Evolutionary conservation across 2,797 vertebrate species (phyloP).

Genomic region (Lutjanus campechanus): DNA sequence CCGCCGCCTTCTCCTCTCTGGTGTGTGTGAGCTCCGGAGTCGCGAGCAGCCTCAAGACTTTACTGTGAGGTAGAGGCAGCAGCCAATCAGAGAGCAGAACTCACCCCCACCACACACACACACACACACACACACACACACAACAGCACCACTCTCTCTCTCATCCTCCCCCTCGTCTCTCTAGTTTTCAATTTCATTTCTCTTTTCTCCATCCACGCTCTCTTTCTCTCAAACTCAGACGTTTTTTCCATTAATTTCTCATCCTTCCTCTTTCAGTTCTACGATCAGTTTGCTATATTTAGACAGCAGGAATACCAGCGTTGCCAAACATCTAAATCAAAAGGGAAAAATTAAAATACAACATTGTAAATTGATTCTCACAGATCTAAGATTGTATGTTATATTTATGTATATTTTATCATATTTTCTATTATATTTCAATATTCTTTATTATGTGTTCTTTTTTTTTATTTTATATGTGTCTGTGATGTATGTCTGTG

Average conservation of each 20-base stretch:
- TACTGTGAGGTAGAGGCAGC: conserved; percentile 20
- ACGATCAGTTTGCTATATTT: not conserved
- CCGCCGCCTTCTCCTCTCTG: not conserved
- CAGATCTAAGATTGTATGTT: not conserved
- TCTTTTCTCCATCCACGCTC: conserved; percentile 24
- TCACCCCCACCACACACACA: too few species aligned
- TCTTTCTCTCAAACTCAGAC: not conserved
- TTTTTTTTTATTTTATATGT: not conserved
- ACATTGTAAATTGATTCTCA: not conserved
- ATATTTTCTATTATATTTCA: too few species aligned
- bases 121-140: too few species aligned
- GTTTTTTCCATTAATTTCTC: not conserved
- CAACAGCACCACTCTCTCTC: accelerated
- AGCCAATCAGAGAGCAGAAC: conserved; percentile 78
- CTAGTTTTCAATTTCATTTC: conserved; percentile 41
- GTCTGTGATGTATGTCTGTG: not conserved
- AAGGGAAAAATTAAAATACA: not conserved
- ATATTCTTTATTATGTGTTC: too few species aligned
- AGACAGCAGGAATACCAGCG: not conserved
- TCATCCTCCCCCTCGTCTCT: not conserved
- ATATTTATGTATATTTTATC: too few species aligned
- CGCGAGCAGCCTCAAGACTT: conserved; percentile 19
- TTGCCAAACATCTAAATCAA: not conserved
- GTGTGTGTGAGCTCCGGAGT: conserved; percentile 41
- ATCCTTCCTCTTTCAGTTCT: conserved; percentile 9